Evolutionary conservation across 37 sponge, comb jelly and placozoan genomes (phyloP).

Genomic region (Diacarnus erythraeanus): DNA sequence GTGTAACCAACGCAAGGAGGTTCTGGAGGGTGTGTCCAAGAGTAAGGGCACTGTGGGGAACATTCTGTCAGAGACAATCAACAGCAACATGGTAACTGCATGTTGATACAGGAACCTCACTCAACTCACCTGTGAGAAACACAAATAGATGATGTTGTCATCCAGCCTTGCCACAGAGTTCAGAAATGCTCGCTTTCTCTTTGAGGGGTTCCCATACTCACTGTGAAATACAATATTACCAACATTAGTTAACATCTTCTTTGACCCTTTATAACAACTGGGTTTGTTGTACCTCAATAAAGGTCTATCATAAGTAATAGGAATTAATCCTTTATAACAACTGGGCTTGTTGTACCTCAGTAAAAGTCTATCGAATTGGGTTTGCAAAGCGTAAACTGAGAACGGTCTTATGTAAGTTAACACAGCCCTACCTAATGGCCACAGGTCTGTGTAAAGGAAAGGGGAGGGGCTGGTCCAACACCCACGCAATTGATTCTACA

Average conservation of each 20-base stretch:
- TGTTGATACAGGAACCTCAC: background rate
- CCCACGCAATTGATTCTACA: slow-evolving; percentile 11
- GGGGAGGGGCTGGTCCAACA: slow-evolving; percentile 62
- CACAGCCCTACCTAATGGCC: slow-evolving; percentile 35
- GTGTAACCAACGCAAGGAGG: slow-evolving; percentile 58
- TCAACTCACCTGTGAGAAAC: slow-evolving; percentile 63
- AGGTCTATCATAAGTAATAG: no score
- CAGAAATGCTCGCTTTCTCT: slow-evolving; percentile 13
- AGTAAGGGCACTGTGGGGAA: slow-evolving; percentile 47
- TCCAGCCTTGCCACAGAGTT: slow-evolving; percentile 57
- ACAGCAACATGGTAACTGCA: background rate
- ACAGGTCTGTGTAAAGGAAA: slow-evolving; percentile 33
- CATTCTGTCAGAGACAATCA: slow-evolving; percentile 27
- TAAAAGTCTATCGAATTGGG: no score
- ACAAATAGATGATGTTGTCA: slow-evolving; percentile 70
- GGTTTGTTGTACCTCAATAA: no score
- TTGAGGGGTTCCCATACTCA: slow-evolving; percentile 48
- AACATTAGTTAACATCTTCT: background rate
- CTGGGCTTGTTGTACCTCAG: no score
- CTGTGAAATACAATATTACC: slow-evolving; percentile 16
- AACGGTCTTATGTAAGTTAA: no score
- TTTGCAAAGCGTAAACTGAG: no score
- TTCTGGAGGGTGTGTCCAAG: slow-evolving; percentile 63
- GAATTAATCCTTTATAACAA: no score
- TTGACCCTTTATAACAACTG: no score